Conservation (phyloP, 1,140 invertebrate genomes). For the Drosophila nikananu region DNA sequence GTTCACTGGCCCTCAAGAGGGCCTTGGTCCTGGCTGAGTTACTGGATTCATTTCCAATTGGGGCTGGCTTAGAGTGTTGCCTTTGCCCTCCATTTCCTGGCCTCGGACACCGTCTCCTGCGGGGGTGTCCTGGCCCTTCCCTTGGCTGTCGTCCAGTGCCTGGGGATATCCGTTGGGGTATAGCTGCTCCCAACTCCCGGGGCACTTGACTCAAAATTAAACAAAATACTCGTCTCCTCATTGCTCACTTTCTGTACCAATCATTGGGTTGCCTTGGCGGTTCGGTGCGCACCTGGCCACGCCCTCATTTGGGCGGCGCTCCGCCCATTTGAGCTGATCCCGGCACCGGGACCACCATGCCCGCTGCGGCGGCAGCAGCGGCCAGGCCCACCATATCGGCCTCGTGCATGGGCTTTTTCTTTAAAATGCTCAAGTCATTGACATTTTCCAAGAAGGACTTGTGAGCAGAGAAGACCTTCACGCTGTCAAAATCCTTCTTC, state of each 20-base stretch:
- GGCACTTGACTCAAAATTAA: slow-evolving; percentile 70
- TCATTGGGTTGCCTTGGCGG: slow-evolving; percentile 71
- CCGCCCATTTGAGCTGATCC: slow-evolving; percentile 58
- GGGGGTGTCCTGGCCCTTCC: slow-evolving; percentile 21
- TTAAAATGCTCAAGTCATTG: slow-evolving; percentile 94
- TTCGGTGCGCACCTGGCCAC: slow-evolving; percentile 54
- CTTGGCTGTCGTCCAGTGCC: slow-evolving; percentile 12
- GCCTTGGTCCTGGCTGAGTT: slow-evolving; percentile 51
- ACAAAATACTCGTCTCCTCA: slow-evolving; percentile 65
- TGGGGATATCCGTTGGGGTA: slow-evolving; percentile 17
- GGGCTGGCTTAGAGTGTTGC: slow-evolving; percentile 29
- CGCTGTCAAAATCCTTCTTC: slow-evolving; percentile 98
- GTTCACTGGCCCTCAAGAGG: slow-evolving; percentile 4
- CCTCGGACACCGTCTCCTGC: slow-evolving; percentile 4
- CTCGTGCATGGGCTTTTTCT: slow-evolving; percentile 91
- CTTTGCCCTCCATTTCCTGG: slow-evolving; percentile 20
- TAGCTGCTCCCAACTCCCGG: slow-evolving; percentile 16
- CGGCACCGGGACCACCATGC: slow-evolving; percentile 68
- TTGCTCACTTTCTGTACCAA: slow-evolving; percentile 80
- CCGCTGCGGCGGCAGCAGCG: slow-evolving; percentile 72
- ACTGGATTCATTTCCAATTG: slow-evolving; percentile 10
- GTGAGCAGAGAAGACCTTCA: slow-evolving; percentile 92
- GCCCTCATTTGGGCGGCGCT: slow-evolving; percentile 77
- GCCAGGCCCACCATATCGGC: slow-evolving; percentile 75
- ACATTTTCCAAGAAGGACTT: slow-evolving; percentile 96